Conservation (phyloP, 2,888 invertebrate species). For the Macaria notata region DNA sequence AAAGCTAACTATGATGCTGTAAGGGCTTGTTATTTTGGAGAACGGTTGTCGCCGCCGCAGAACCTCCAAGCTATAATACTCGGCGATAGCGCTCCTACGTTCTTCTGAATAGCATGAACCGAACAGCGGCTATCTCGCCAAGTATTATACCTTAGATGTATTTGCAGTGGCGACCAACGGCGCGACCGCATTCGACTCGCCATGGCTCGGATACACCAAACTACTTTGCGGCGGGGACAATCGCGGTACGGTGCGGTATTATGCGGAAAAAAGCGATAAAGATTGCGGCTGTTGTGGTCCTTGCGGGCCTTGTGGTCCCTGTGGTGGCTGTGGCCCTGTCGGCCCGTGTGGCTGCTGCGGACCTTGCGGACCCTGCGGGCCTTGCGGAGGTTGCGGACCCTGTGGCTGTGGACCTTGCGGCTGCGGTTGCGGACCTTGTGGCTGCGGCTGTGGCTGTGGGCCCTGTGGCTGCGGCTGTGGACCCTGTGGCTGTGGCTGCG, state of each 20-base stretch:
- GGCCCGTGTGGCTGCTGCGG: constrained; percentile 34
- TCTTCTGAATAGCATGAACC: constrained; percentile 68
- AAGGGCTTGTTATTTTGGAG: constrained; percentile 68
- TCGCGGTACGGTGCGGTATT: constrained; percentile 40
- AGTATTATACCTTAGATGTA: constrained; percentile 73
- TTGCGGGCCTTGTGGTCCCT: constrained; percentile 21
- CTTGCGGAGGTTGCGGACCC: constrained; percentile 43
- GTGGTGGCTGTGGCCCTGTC: constrained; percentile 31
- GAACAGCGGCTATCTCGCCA: constrained; percentile 53
- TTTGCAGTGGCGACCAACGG: constrained; percentile 58
- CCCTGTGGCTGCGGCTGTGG: constrained; percentile 29
- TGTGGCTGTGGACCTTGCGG: constrained; percentile 47
- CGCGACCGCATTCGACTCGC: constrained; percentile 33
- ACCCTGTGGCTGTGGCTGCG: constrained; percentile 30
- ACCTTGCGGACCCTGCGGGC: constrained; percentile 25
- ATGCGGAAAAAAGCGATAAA: constrained; percentile 49
- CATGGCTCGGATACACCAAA: constrained; percentile 36
- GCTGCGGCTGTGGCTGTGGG: constrained; percentile 37
- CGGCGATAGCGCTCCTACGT: constrained; percentile 57
- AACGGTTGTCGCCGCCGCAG: constrained; percentile 64
- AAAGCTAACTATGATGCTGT: neutral
- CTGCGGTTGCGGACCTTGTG: constrained; percentile 20
- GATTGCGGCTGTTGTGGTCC: constrained; percentile 40
- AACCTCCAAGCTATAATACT: constrained; percentile 72
- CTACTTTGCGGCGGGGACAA: constrained; percentile 53